Base-by-base conservation (phyloP, 2,888 invertebrate species). In the Drosophila percnosoma region DNA sequence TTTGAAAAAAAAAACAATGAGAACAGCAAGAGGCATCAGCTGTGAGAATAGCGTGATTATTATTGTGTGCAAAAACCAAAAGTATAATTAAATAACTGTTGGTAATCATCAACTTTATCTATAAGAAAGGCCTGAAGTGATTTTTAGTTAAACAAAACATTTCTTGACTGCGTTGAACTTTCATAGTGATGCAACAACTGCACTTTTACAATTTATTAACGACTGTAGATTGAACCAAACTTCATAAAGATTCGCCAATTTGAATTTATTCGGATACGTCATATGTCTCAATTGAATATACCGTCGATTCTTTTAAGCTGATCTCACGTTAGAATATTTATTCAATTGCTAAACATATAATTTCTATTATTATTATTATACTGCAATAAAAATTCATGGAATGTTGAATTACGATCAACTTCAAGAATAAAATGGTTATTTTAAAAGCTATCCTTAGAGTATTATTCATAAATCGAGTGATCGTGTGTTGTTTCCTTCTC, bases 11-110 rank as follows among this genome's bases (percentile, higher is more conserved):
- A 18, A 27, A 27, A 64, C 57, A 79, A 68, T 63, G 68, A 49
- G 49, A 60, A 62, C 33, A 51, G 59, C 60, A 40, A 54, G 53
- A 45, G 31, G 7, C 31, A 21, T 10, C 48, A 51, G 62, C 15
- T 61, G 68, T 76, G 78, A 73, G 78, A 76, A 76, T 29, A 67
- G 18, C 38, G 53, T 53, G 54, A 67, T 55, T 58, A 64, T 60
- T 75, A 73, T 34, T 38, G 59, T 62, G 33, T 29, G 72, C 42
- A 63, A 45, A 45, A 62, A 34, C 62, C 34, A 21, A 18, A 60
- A 45, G 31, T 55, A 52, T 64, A 58, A 73, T 75, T 75, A 60
- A 73, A 67, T 78, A 57, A 68, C 52, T 42, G 29, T 59, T 33
- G 18, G 18, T 48, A 27, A 45, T 40, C 24, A 24, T 15, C 45